Evolutionary conservation across 2,113 vertebrate genomes (phyloP), one percentile per base, ranked within the genome.

Genomic region (Eudyptes chrysolophus): DNA sequence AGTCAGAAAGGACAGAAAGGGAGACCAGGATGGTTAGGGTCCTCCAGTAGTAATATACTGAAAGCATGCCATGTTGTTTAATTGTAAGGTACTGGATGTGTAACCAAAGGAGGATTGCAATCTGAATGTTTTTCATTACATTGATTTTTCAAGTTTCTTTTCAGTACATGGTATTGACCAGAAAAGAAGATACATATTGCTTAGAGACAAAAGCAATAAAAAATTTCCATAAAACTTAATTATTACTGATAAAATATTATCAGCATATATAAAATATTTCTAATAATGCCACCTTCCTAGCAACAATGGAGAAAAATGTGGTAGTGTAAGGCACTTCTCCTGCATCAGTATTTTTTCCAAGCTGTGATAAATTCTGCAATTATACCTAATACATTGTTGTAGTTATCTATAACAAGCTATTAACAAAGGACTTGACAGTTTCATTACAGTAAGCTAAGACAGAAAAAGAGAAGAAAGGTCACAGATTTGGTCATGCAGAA

Each of bases 1-100:
- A 94, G 96, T 70, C 9, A 48, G 68, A 98, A 96, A 95, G 97
- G 97, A 94, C 81, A 92, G 36, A 96, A 66, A 70, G 97, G 94
- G 78, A 30, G 14, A 34, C 10, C 89, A 51, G 96, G 96, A 94
- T 85, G 3, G 3, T 51, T 93, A 94, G 95, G 94, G 93, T 25
- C 87, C 71, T 51, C 70, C 88, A 96, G 97, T 98, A 98, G 84
- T 84, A 74, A 74, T 32, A 12, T 32, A 48, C 20, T 26, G 44
- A 65, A 74, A 75, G 12, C 13, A 36, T 22, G 10, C 10, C 3
- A 2, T 65, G 11, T 58, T 75, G 15, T 62, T 79, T 46, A 27
- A 20, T 66, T 66, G 10, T 40, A 61, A 94, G 48, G 24, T 32
- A 80, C 5, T 65, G 32, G 51, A 27, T 49, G 8, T 58, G 12